Evolutionary conservation across 2,797 vertebrate species (phyloP).

Genomic region (Mormyrus hasselquistii): DNA sequence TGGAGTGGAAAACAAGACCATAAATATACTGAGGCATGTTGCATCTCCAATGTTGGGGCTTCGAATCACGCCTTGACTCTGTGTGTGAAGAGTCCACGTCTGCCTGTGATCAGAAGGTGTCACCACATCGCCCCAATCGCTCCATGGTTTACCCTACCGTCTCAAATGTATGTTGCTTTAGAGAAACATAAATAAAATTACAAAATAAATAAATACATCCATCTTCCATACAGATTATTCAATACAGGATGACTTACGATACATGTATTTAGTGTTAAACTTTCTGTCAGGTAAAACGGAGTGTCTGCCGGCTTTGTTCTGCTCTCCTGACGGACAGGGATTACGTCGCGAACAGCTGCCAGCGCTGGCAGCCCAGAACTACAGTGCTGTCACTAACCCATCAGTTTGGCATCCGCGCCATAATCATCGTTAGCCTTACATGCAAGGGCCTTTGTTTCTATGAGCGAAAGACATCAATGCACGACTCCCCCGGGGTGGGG

Average conservation of each 20-base stretch:
- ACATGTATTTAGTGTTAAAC: not conserved
- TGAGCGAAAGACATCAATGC: not conserved
- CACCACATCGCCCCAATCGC: not conserved
- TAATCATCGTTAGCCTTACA: not conserved
- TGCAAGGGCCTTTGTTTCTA: not conserved
- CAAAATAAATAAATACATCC: not conserved
- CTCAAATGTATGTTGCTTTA: not conserved
- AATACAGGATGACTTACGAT: not conserved
- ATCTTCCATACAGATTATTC: not conserved
- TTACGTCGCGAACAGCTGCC: not conserved
- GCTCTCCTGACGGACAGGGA: not conserved
- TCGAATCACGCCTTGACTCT: not conserved
- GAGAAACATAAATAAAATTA: not conserved
- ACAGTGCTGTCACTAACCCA: not conserved
- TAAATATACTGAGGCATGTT: not conserved
- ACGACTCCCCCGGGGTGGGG: not conserved
- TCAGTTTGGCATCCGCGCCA: not conserved
- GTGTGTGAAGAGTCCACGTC: not conserved
- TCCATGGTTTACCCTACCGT: not conserved
- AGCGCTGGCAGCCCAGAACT: not conserved
- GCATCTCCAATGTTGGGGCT: not conserved
- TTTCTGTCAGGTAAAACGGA: not conserved
- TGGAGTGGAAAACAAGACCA: not conserved
- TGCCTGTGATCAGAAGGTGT: not conserved
- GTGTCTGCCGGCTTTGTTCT: not conserved